Evolutionary conservation across 2,797 vertebrate species (phyloP), one percentile per base, ranked within the genome.

Genomic region (Mormyrus hasselquistii): DNA sequence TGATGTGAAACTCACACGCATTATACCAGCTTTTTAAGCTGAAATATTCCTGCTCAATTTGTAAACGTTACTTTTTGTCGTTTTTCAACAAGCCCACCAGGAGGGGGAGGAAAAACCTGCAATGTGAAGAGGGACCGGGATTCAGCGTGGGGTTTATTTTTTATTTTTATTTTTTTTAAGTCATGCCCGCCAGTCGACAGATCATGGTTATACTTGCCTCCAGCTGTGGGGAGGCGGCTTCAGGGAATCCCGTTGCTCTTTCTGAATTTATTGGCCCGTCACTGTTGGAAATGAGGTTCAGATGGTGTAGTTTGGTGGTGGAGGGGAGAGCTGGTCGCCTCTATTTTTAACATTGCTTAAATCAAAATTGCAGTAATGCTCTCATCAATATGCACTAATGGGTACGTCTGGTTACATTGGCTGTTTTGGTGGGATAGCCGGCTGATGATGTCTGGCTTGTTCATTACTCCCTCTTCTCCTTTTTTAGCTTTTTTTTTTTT

Each of bases 21-120:
- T 96, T 95, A 97, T 97, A 96, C 96, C 96, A 97, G 94, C 96
- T 29, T 96, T 96, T 96, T 97, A 96, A 97, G 95, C 95, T 96
- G 97, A 96, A 47, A 96, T 93, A 50, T 96, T 96, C 94, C 25
- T 41, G 85, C 34, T 57, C 29, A 34, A 19, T 55, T 85, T 50
- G 49, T 82, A 41, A 47, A 16, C 41, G 76, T 82, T 52, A 85
- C 22, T 85, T 85, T 96, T 94, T 96, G 93, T 92, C 95, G 92
- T 96, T 95, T 95, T 94, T 96, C 91, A 92, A 92, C 92, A 93
- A 94, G 93, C 92, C 93, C 93, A 94, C 93, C 93, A 93, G 93
- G 94, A 94, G 47, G 92, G 47, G 47, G 44, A 22, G 44, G 19
- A 65, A 87, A 91, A 92, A 93, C 94, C 94, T 95, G 92, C 94